Evolutionary conservation across 2,113 vertebrate species (phyloP).

Genomic region (Lanius collurio): DNA sequence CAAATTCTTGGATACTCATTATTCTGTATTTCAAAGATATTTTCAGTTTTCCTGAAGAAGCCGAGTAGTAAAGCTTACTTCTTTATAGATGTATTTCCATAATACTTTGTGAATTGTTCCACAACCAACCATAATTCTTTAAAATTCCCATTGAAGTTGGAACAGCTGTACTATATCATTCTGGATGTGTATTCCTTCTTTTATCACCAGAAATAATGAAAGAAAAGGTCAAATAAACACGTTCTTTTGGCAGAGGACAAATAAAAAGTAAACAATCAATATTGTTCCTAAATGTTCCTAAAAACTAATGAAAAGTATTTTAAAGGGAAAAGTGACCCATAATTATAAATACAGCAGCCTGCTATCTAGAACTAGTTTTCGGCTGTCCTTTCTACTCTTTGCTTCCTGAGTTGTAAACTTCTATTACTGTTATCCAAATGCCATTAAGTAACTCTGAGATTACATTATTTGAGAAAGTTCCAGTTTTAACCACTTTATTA

Average conservation of each 20-base stretch:
- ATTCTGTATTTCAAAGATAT: neutral
- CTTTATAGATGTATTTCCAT: neutral
- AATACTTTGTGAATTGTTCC: neutral
- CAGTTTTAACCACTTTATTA: neutral
- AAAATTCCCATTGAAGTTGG: neutral
- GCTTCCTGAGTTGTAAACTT: neutral
- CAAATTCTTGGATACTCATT: neutral
- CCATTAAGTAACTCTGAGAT: neutral
- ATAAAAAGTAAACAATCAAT: neutral
- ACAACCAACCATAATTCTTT: neutral
- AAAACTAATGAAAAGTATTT: neutral
- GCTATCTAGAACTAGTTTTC: neutral
- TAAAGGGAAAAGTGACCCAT: neutral
- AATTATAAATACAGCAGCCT: neutral
- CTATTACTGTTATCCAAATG: neutral
- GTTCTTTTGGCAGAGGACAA: neutral
- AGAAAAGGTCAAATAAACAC: neutral
- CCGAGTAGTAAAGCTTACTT: neutral
- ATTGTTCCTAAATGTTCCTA: neutral
- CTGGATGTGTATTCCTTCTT: neutral
- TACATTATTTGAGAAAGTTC: neutral
- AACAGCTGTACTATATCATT: neutral
- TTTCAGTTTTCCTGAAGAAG: neutral
- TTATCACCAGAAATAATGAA: neutral
- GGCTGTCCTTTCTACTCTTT: neutral